Percentiles rank a stretch among this genome's conserved stretches.
Conservation (phyloP, 2,113 vertebrate species). For the Pterocles burchelli region DNA sequence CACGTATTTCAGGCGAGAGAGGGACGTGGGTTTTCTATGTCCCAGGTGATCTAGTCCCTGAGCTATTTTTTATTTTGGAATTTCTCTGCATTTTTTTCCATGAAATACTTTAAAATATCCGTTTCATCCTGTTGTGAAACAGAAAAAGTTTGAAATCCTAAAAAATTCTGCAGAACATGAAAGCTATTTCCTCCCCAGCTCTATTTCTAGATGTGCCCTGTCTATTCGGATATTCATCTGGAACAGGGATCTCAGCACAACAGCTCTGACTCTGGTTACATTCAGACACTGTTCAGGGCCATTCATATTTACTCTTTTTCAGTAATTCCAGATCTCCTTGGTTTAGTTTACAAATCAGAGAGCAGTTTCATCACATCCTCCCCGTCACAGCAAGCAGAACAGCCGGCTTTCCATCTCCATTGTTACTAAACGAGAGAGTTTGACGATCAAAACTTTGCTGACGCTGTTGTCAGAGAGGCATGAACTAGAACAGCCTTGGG, state of each 20-base stretch:
- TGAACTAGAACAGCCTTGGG: neutral
- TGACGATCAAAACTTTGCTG: neutral
- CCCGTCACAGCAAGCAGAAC: neutral
- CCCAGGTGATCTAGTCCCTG: neutral
- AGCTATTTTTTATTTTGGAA: neutral
- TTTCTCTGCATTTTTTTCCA: neutral
- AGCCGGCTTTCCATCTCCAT: neutral
- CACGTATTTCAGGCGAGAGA: neutral
- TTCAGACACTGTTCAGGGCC: neutral
- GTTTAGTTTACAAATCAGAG: neutral
- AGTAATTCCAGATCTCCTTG: neutral
- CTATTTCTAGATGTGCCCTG: neutral
- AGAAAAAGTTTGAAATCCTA: neutral
- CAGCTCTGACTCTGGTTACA: neutral
- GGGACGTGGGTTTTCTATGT: neutral
- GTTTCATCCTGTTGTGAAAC: neutral
- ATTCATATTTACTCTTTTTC: neutral
- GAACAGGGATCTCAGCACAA: neutral
- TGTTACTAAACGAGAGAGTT: neutral
- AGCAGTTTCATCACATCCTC: conserved; percentile 11
- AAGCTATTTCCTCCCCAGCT: conserved; percentile 13
- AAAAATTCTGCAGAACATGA: neutral
- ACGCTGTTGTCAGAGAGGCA: neutral
- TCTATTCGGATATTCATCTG: neutral
- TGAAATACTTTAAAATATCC: neutral